Conservation (phyloP, 2,888 invertebrate species). For the Calliphora vomitoria region DNA sequence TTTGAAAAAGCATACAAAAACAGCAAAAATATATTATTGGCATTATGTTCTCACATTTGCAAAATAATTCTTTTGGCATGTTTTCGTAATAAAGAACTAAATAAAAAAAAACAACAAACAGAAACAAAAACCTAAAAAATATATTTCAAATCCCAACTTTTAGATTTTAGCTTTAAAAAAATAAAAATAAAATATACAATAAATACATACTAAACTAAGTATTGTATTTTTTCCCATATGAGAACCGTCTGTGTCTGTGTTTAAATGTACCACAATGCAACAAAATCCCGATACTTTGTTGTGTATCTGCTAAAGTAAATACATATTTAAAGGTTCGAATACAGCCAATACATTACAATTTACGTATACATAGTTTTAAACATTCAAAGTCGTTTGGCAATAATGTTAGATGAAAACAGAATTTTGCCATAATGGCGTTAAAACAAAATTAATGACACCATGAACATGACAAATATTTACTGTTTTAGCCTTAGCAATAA, state of each 20-base stretch:
- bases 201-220: constrained; percentile 8
- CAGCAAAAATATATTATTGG: constrained; percentile 41
- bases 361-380: not conserved
- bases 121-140: constrained; percentile 27
- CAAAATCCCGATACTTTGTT: constrained; percentile 40
- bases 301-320: constrained; percentile 18
- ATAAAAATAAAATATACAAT: constrained; percentile 10
- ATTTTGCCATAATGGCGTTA: constrained; percentile 64
- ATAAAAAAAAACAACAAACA: constrained; percentile 14
- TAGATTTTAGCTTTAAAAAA: constrained; percentile 36
- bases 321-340: constrained; percentile 42
- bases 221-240: constrained; percentile 1
- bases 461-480: constrained; percentile 72
- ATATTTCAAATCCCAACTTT: constrained; percentile 53
- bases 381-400: constrained; percentile 43
- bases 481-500: constrained; percentile 65
- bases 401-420: constrained; percentile 26
- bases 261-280: constrained; percentile 8
- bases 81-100: constrained; percentile 51
- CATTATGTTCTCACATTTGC: constrained; percentile 68
- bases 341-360: constrained; percentile 39
- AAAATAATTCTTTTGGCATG: constrained; percentile 61
- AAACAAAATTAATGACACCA: constrained; percentile 72
- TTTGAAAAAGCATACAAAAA: constrained; percentile 33
- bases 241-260: not conserved